These are phyloP conservation scores for Urocitellus parryii DNA, from an alignment of 2,113 vertebrate species.

Conservation along the genomic window DNA sequence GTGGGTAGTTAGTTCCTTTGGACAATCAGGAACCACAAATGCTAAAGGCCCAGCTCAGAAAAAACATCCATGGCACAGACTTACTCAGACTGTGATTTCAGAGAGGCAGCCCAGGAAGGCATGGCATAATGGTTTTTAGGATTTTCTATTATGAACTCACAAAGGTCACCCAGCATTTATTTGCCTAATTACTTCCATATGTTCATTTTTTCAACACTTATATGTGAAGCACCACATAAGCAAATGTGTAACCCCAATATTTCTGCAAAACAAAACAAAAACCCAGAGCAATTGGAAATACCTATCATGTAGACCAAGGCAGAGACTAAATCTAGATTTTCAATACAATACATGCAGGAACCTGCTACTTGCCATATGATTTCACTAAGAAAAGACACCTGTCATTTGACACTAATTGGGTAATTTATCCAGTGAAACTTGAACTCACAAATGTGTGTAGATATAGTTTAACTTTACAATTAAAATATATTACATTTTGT, in stretches of 20 bases:
- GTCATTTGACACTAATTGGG: neutral
- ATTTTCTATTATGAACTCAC: constrained; percentile 17
- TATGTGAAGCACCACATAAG: neutral
- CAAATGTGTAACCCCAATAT: neutral
- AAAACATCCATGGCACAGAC: neutral
- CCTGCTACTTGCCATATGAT: neutral
- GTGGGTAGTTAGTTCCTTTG: neutral
- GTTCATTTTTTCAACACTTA: constrained; percentile 4
- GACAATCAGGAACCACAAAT: neutral
- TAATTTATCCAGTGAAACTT: neutral
- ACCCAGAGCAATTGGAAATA: neutral
- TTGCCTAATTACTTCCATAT: neutral
- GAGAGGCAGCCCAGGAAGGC: neutral
- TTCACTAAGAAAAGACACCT: constrained; percentile 13
- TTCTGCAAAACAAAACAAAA: constrained; percentile 27
- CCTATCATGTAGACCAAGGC: neutral
- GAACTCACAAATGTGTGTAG: neutral
- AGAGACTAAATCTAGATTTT: constrained; percentile 2
- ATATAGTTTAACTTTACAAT: constrained; percentile 30
- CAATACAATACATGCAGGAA: neutral
- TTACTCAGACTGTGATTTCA: neutral
- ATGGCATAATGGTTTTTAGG: neutral
- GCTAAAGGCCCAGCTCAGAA: neutral
- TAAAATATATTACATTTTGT: neutral
- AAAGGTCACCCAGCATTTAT: neutral